Evolutionary conservation across 2,888 invertebrate species (phyloP), one percentile per base, ranked within the genome.

Genomic region (Byasa hedistus): DNA sequence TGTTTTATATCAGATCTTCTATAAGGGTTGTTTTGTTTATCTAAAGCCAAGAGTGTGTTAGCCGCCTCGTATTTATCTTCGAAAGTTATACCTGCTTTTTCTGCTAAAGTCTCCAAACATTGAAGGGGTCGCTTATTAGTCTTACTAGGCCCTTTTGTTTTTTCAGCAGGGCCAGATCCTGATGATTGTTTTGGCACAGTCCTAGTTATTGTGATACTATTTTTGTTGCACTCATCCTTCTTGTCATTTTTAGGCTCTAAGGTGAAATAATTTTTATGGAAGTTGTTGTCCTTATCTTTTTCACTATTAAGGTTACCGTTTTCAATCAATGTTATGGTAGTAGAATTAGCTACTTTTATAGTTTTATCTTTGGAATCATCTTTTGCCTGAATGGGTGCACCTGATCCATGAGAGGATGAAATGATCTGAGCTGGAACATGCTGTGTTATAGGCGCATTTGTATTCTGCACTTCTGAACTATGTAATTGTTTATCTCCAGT

Each of bases 61-160:
- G 94, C 94, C 68, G 94, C 94, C 82, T 95, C 95, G 91, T 95
- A 95, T 83, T 95, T 95, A 81, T 95, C 95, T 79, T 95, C 95
- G 77, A 95, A 94, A 22, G 95, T 95, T 19, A 95, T 95, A 2
- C 95, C 95, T 61, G 95, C 95, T 74, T 95, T 95, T 77, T 95
- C 94, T 19, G 95, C 95, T 69, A 95, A 89, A 0, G 95, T 95
- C 80, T 95, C 95, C 70, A 95, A 83, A 76, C 95, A 95, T 93
- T 95, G 95, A 62, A 95, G 75, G 0, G 91, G 91, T 64, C 91
- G 80, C 71, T 90, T 91, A 0, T 79, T 71, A 2, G 84, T 71
- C 69, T 91, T 91, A 5, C 75, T 70, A 52, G 80, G 79, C 27
- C 69, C 76, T 71, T 90, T 90, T 12, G 78, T 62, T 66, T 91